Evolutionary conservation across 2,113 vertebrate genomes (phyloP), one percentile per base, ranked within the genome.

Genomic region (Callopanchax toddi): DNA sequence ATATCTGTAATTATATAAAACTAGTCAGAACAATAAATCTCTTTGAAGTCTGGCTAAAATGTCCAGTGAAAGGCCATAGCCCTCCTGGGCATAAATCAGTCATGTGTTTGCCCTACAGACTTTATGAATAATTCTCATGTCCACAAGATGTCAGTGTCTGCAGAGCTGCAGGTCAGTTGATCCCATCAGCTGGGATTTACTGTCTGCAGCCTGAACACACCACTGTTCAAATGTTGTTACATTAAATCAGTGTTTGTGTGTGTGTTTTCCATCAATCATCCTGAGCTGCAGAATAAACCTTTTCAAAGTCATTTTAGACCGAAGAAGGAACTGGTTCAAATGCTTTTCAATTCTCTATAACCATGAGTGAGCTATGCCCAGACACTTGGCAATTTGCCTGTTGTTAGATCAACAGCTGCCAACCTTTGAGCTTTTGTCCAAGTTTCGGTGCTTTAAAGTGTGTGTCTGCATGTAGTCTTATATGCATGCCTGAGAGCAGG

Each of bases 71-170:
- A 44, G 34, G 26, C 51, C 48, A 48, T 23, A 45, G 15, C 44
- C 11, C n/a, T 39, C 9, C 0, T 6, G 18, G 40, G n/a, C 2
- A 37, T 25, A 29, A 62, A 62, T 69, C 22, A 48, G 23, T 45
- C 17, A 16, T 42, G 40, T 40, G 15, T 42, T 4, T 42, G 40
- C 6, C 26, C 3, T 32, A 32, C 6, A 32, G 3, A n/a, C 10
- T 43, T 59, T 11, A 51, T 72, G 11, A 49, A 44, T 63, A 7
- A 36, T 45, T 50, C 55, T 29, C 51, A 16, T 42, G 36, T 70
- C 86, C 88, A 87, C 75, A 72, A 81, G 86, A 69, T 76, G 86
- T 84, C 84, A 74, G 72, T 72, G 51, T 81, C n/a, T 52, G 64
- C 48, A 59, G 51, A 12, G 21, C 60, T 23, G 45, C 42, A 20